Base-by-base conservation (phyloP, 35 echinoderm and acorn worm genomes). In the Patiria miniata region DNA sequence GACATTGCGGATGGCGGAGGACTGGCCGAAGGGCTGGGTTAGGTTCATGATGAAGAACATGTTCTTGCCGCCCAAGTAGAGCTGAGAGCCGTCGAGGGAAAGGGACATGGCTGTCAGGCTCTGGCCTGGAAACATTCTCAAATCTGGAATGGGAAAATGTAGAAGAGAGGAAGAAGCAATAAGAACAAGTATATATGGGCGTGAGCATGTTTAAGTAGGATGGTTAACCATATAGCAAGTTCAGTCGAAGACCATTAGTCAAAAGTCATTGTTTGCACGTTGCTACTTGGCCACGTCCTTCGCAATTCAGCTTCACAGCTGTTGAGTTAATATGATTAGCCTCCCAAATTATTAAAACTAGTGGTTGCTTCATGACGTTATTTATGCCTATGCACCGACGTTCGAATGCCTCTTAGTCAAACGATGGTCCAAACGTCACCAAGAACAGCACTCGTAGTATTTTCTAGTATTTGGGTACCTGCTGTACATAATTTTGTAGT, bases 41-140 rank as follows among this genome's bases (percentile, higher is more conserved):
- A 91, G 65, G 77, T 91, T 29, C n/a, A 91, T 30, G 0, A 81
- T 80, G 51, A 86, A 77, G 44, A 91, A 91, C 21, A 17, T 34
- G 73, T 86, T 91, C 47, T 91, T 78, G 6, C 61, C 90, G 5
- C 90, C 90, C 37, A 91, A 36, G 36, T 87, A 58, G 26, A 91
- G 47, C 51, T 40, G 54, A 8, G 52, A 56, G 39, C 73, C 61
- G 17, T 91, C 77, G 7, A 8, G 40, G 21, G 42, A 68, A 16
- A 91, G 58, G 1, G 90, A 87, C 90, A 91, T 86, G 38, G 83
- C 38, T 8, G 83, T 78, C 34, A 91, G 57, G 51, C 83, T 86
- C n/a, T 81, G 28, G 29, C 90, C 90, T 28, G 14, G 15, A 33
- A 86, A 86, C 32, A 32, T 80, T 60, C 73, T 53, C 2, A 91